Base-by-base conservation (phyloP, 2,888 invertebrate genomes). In the Gryllus longicercus region DNA sequence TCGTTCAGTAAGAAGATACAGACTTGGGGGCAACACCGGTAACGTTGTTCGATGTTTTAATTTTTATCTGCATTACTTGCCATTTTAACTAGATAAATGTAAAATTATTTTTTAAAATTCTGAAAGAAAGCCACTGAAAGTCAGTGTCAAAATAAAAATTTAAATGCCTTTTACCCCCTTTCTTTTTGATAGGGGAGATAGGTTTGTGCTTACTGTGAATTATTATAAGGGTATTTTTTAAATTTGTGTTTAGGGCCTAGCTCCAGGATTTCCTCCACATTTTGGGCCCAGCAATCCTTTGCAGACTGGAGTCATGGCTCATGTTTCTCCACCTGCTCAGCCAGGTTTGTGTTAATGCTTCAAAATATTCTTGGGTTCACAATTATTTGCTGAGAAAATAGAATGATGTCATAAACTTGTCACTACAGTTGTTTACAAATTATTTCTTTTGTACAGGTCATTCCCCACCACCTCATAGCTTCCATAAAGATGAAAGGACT, bases 401-500 rank as follows among this genome's bases (percentile, higher is more conserved):
- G 75, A 75, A 75, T n/a, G 18, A 23, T n/a, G 38, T 21, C 38
- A 25, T 14, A 14, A 23, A 14, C 25, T 38, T 38, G 14, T n/a
- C 75, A 79, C n/a, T 49, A 23, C 75, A 38, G 5, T 38, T 8
- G 38, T 38, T 38, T 38, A 38, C 8, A 38, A 8, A 50, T 74
- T 79, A n/a, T 78, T 50, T 79, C 79, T 79, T 79, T 49, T 77
- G 74, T 82, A 14, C 92, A 88, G 92, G 92, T 84, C 93, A 92
- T 87, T 92, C 92, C 83, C 90, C 91, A 81, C 90, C 90, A 76
- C 93, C 92, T 78, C 85, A 84, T 82, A 83, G 83, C 81, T 92
- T 90, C 87, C 93, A 92, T 85, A 93, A 94, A 86, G 94, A 95
- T 86, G 95, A 95, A 87, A 89, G 95, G 84, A 91, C 93, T 75